Evolutionary conservation across 2,888 invertebrate genomes (phyloP).

Genomic region (Tenthredo scrophulariae): DNA sequence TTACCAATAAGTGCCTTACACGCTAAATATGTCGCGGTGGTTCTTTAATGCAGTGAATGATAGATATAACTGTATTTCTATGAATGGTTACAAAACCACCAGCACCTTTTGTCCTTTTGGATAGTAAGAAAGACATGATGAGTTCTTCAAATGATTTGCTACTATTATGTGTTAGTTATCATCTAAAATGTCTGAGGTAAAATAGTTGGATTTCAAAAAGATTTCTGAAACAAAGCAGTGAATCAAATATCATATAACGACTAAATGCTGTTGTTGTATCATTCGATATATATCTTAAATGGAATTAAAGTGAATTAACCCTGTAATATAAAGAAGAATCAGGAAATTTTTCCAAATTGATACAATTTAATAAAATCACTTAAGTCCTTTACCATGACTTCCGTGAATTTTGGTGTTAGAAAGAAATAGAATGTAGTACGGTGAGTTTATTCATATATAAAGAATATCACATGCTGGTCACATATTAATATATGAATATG

Average conservation of each 20-base stretch:
- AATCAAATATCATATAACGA: slow-evolving; percentile 1
- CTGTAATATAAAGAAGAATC: neutral
- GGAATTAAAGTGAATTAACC: slow-evolving; percentile 17
- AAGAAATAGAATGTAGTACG: slow-evolving; percentile 29
- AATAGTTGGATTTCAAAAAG: neutral
- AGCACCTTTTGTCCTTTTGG: neutral
- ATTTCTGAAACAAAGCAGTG: neutral
- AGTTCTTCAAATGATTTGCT: neutral
- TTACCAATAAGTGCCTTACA: slow-evolving; percentile 42
- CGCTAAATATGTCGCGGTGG: slow-evolving; percentile 29
- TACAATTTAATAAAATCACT: slow-evolving; percentile 33
- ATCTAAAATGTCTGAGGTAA: neutral
- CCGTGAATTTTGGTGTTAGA: slow-evolving; percentile 15
- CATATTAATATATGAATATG: slow-evolving; percentile 29
- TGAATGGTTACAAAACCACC: neutral
- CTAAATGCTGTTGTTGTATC: neutral
- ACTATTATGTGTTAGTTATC: neutral
- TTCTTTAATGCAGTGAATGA: slow-evolving; percentile 7
- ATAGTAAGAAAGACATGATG: neutral
- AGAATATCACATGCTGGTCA: slow-evolving; percentile 13
- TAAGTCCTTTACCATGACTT: slow-evolving; percentile 17
- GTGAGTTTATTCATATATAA: slow-evolving; percentile 14
- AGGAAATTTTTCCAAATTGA: neutral
- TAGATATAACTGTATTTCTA: neutral
- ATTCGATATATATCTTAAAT: slow-evolving; percentile 18